Percentiles rank a stretch among this genome's conserved stretches.
phyloP scores from a whole-genome alignment of 2,888 invertebrate genomes.

The Drosophila anomelani region DNA sequence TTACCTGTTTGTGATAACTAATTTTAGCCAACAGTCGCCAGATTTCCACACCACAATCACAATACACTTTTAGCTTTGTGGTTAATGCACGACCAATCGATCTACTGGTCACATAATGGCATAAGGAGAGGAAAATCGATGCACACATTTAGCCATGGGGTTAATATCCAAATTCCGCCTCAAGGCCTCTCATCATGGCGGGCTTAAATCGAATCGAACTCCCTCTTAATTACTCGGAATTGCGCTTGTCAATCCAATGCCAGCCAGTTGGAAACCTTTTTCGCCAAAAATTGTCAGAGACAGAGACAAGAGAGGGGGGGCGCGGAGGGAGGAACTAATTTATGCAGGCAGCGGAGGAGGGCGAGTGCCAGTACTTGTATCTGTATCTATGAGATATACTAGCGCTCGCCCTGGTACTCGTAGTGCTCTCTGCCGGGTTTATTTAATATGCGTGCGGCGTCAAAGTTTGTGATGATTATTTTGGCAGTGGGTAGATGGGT shows the following conservation, averaged over 20 bases:
- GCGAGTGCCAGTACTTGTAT: conserved; percentile 28
- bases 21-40: conserved; percentile 12
- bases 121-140: neutral
- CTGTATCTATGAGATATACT: conserved; percentile 43
- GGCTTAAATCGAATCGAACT: conserved; percentile 17
- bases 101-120: conserved; percentile 2
- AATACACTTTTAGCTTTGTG: conserved; percentile 31
- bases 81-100: conserved; percentile 26
- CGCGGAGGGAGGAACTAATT: conserved; percentile 34
- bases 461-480: conserved; percentile 78
- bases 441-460: conserved; percentile 79
- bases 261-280: conserved; percentile 14
- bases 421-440: conserved; percentile 51
- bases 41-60: conserved; percentile 5
- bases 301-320: conserved; percentile 10
- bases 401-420: conserved; percentile 22
- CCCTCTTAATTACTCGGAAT: conserved; percentile 40
- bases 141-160: conserved; percentile 12
- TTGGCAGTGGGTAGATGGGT: conserved; percentile 41
- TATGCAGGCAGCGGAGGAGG: conserved; percentile 35
- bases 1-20: conserved; percentile 19
- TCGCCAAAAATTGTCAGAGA: conserved; percentile 27
- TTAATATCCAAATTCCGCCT: conserved; percentile 35
- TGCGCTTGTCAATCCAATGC: conserved; percentile 43
- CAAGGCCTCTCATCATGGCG: conserved; percentile 16